phyloP scores from a whole-genome alignment of 2,797 vertebrate genomes.

The Sebastes minor region DNA sequence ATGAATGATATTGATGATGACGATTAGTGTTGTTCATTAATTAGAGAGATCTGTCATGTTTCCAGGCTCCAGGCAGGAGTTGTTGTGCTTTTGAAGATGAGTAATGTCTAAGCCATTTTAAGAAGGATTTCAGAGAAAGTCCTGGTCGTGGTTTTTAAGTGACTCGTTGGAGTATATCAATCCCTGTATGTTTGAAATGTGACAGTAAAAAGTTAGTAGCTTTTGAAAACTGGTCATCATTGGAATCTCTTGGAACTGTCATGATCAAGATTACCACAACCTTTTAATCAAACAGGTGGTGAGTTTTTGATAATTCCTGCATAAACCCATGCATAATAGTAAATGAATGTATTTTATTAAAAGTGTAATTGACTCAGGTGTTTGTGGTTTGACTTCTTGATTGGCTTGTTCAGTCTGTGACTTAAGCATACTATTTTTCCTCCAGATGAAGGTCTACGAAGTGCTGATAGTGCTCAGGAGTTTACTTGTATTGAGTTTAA shows the following conservation, averaged over 20 bases:
- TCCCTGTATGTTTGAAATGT: neutral
- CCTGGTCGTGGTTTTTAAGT: neutral
- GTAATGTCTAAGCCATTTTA: neutral
- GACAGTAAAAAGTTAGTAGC: neutral
- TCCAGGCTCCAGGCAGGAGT: neutral
- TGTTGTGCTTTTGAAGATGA: neutral
- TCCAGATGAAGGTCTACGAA: neutral
- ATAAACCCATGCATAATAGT: neutral
- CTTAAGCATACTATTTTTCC: neutral
- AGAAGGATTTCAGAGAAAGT: neutral
- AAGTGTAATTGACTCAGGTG: neutral
- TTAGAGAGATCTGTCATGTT: slow-evolving; percentile 25
- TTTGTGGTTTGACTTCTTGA: neutral
- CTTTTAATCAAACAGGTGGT: neutral
- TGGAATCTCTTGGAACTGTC: neutral
- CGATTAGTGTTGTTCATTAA: slow-evolving; percentile 31
- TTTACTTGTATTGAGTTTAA: neutral
- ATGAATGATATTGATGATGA: slow-evolving; percentile 2
- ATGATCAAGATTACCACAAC: neutral
- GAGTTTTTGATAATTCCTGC: neutral
- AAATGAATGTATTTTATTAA: neutral
- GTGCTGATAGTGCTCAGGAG: neutral
- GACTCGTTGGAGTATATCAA: neutral
- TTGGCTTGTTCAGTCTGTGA: neutral
- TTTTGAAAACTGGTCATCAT: neutral